Base-by-base conservation (phyloP, 2,888 invertebrate genomes). In the Leptothorax acervorum region DNA sequence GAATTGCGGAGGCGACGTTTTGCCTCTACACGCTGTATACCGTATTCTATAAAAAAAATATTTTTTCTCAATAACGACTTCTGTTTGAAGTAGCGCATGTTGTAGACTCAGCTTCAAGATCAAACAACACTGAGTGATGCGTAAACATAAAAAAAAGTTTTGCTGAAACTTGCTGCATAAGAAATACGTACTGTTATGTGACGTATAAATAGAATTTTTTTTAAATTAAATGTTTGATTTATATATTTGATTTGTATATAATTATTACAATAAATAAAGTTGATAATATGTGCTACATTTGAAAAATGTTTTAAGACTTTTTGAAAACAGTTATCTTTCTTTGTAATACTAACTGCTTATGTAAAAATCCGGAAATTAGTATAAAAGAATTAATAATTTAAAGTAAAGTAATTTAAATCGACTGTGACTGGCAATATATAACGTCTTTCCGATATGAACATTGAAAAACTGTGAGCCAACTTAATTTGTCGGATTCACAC, bases 1-100 rank as follows among this genome's bases (percentile, higher is more conserved):
- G 48, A 79, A 79, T 71, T 71, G 48, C 71, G 42, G 42, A 55
- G 42, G 57, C 48, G n/a, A 79, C 53, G 48, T 71, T 79, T 57
- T 48, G 31, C 55, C 42, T 73, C 12, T 73, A 31, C 18, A 42
- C 2, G 28, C 18, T 73, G 11, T 53, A 35, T 35, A 62, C 51
- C 31, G 45, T 48, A 66, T 51, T 75, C 48, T 23, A 31, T 55
- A 78, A 48, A 45, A 57, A 42, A 15, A 79, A 18, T 45, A 23
- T 71, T 48, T 73, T 70, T 71, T 48, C 57, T 71, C 78, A 42
- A 60, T 42, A 39, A 79, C 48, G 12, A 15, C 9, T 62, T 12
- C 71, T n/a, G 42, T 62, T 39, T 60, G 45, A 66, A 48, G 53
- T 42, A 76, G n/a, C 28, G 12, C 18, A 42, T 15, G 55, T 55